Evolutionary conservation across 1,140 invertebrate species (phyloP).

Genomic region (Drosophila sp.): DNA sequence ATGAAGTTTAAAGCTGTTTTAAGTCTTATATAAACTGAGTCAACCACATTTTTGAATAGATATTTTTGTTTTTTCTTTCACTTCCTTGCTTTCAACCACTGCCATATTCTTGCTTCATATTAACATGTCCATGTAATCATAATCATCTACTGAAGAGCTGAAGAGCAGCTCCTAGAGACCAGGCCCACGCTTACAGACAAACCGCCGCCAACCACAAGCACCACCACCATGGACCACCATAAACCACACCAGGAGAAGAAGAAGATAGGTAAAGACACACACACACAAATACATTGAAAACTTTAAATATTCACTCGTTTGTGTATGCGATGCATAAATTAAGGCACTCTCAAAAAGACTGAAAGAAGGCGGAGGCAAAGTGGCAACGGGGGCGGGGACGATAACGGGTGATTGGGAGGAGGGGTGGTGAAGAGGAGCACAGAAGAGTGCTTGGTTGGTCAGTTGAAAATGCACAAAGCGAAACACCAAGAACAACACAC

Average conservation of each 20-base stretch:
- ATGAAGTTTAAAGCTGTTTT: too few relatives aligned
- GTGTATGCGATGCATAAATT: constrained; percentile 65
- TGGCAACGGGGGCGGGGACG: neutral
- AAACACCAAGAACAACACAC: constrained; percentile 38
- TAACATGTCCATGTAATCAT: constrained; percentile 50
- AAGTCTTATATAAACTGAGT: too few relatives aligned
- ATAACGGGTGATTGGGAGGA: too few relatives aligned
- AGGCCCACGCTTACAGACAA: constrained; percentile 44
- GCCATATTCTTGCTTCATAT: constrained; percentile 34
- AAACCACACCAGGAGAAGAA: constrained; percentile 25
- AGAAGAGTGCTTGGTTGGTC: constrained; percentile 14
- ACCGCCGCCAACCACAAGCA: constrained; percentile 27
- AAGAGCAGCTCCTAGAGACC: neutral
- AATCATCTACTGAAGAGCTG: constrained; percentile 51
- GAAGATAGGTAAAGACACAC: constrained; percentile 47
- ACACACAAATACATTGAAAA: constrained; percentile 62
- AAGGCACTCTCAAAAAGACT: constrained; percentile 49
- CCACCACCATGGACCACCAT: constrained; percentile 34
- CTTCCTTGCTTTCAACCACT: too few relatives aligned
- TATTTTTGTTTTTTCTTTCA: too few relatives aligned
- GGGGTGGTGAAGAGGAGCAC: neutral
- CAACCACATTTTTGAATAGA: too few relatives aligned
- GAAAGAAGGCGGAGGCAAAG: constrained; percentile 4
- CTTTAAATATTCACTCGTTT: constrained; percentile 76
- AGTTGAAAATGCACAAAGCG: constrained; percentile 44